Evolutionary conservation across 2,888 invertebrate genomes (phyloP).

Genomic region (Eulithis testata): DNA sequence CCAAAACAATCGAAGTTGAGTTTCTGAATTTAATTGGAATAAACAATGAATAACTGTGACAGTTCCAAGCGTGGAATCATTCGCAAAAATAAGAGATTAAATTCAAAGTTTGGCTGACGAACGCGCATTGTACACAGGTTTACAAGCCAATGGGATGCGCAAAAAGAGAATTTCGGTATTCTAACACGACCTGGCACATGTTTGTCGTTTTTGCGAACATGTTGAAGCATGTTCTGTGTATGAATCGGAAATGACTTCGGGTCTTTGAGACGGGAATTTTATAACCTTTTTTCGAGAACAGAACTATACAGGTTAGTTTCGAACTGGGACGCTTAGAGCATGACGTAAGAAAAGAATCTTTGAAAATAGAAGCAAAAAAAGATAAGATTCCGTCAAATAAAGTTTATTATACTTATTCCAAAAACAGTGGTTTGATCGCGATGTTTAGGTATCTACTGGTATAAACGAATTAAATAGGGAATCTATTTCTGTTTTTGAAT

Average conservation of each 20-base stretch:
- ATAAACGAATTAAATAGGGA: too few relatives aligned
- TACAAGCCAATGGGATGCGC: conserved; percentile 12
- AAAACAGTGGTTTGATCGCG: too few relatives aligned
- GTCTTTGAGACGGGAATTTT: conserved; percentile 42
- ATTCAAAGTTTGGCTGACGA: conserved; percentile 24
- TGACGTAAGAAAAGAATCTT: too few relatives aligned
- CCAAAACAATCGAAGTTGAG: conserved; percentile 17
- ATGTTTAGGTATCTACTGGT: too few relatives aligned
- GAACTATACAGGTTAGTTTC: not conserved
- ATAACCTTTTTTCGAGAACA: conserved; percentile 23
- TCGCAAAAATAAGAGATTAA: conserved; percentile 35
- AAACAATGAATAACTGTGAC: conserved; percentile 19
- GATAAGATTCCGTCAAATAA: too few relatives aligned
- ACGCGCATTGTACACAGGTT: conserved; percentile 19
- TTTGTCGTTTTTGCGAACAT: conserved; percentile 56
- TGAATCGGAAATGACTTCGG: conserved; percentile 55
- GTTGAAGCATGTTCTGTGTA: conserved; percentile 64
- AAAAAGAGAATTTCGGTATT: conserved; percentile 35
- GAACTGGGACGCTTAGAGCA: conserved; percentile 5
- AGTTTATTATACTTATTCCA: too few relatives aligned
- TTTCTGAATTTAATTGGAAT: conserved; percentile 28
- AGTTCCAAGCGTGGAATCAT: conserved; percentile 22
- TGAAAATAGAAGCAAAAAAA: too few relatives aligned
- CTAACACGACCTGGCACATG: conserved; percentile 56
- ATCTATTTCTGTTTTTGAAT: too few relatives aligned